Conservation (phyloP, 2,797 vertebrate genomes). For the Rhadinocentrus ornatus region DNA sequence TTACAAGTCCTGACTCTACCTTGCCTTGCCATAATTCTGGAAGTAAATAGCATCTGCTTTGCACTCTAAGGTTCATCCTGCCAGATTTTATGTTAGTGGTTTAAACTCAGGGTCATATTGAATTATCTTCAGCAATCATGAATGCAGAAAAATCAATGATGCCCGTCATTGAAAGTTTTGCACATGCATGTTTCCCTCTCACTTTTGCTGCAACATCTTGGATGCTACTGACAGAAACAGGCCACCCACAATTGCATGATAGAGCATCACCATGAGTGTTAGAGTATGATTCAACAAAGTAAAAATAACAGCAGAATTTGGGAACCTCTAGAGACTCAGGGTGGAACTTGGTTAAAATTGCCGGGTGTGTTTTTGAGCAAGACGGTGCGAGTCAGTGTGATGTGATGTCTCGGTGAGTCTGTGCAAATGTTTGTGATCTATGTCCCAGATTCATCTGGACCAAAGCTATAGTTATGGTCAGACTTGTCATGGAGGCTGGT, state of each 20-base stretch:
- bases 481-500: constrained; percentile 52
- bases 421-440: constrained; percentile 52
- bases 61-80: constrained; percentile 34
- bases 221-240: constrained; percentile 26
- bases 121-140: constrained; percentile 54
- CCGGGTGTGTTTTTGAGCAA: constrained; percentile 75
- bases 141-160: constrained; percentile 15
- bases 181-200: constrained; percentile 26
- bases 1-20: constrained; percentile 45
- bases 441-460: constrained; percentile 75
- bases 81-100: constrained; percentile 43
- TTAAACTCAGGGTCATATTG: constrained; percentile 49
- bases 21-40: constrained; percentile 59
- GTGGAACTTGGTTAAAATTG: constrained; percentile 82
- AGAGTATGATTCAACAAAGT: constrained; percentile 52
- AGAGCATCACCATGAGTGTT: constrained; percentile 52
- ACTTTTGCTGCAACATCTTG: constrained; percentile 45
- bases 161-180: constrained; percentile 44
- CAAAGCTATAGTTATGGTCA: constrained; percentile 71
- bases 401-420: constrained; percentile 37
- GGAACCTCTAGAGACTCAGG: constrained; percentile 76
- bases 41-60: constrained; percentile 44
- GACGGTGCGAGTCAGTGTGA: constrained; percentile 40
- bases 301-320: constrained; percentile 81
- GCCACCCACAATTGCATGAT: constrained; percentile 30